phyloP scores from a whole-genome alignment of 2,888 invertebrate species.

The Troides aeacus region DNA sequence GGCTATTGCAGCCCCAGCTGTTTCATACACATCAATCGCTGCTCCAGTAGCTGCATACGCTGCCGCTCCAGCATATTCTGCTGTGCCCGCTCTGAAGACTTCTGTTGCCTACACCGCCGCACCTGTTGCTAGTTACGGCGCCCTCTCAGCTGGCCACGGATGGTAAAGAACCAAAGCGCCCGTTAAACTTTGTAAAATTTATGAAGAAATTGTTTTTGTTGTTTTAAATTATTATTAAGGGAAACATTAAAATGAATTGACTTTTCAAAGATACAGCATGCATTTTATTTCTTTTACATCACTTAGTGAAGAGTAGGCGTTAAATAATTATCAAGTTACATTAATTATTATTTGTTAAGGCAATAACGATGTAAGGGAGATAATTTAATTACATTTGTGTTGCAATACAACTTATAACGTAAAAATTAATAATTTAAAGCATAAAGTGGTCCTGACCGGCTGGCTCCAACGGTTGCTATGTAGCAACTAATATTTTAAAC shows the following conservation, averaged over 20 bases:
- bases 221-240: constrained; percentile 28
- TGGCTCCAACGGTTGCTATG: no score
- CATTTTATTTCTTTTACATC: constrained; percentile 4
- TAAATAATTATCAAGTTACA: background rate
- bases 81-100: constrained; percentile 39
- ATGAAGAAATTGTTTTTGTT: constrained; percentile 25
- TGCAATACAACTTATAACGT: background rate
- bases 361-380: background rate
- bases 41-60: constrained; percentile 24
- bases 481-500: no score
- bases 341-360: background rate
- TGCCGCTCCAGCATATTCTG: constrained; percentile 33
- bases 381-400: background rate
- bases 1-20: constrained; percentile 47
- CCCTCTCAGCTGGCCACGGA: constrained; percentile 43
- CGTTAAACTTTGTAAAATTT: constrained; percentile 32
- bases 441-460: no score
- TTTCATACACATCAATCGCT: constrained; percentile 34
- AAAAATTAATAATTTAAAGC: no score
- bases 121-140: constrained; percentile 31
- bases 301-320: background rate
- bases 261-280: constrained; percentile 13
- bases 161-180: constrained; percentile 42
- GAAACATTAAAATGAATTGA: constrained; percentile 24
- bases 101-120: constrained; percentile 31